These are phyloP conservation scores for Lithophane leautieri DNA, from an alignment of 2,888 invertebrate species.

Conservation along the genomic window DNA sequence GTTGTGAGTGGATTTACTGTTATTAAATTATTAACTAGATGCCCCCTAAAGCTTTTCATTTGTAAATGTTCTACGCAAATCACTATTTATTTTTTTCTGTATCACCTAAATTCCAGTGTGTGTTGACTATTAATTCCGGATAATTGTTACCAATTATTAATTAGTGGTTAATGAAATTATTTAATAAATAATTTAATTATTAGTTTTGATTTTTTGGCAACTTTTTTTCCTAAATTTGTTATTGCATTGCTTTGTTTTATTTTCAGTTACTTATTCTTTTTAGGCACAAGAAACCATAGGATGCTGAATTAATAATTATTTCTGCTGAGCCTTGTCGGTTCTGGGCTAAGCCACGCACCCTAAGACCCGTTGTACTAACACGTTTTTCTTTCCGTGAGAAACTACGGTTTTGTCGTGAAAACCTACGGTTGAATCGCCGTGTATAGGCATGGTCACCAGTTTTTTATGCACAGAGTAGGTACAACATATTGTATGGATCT, in stretches of 20 bases:
- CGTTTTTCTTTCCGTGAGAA: not conserved
- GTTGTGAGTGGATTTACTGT: slow-evolving; percentile 83
- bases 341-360: not conserved
- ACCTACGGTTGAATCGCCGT: not conserved
- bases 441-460: not conserved
- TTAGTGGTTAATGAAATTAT: slow-evolving; percentile 65
- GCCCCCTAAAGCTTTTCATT: slow-evolving; percentile 75
- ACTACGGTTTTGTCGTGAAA: not conserved
- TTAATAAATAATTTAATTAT: slow-evolving; percentile 67
- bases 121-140: slow-evolving; percentile 54
- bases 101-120: slow-evolving; percentile 53
- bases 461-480: too few species aligned
- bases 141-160: slow-evolving; percentile 76
- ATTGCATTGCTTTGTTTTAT: not conserved
- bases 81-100: slow-evolving; percentile 68
- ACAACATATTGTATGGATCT: not conserved
- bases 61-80: slow-evolving; percentile 72
- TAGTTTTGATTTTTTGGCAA: slow-evolving; percentile 30
- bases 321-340: not conserved
- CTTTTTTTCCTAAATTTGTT: slow-evolving; percentile 1
- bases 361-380: not conserved
- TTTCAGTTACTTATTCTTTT: not conserved
- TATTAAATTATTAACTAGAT: slow-evolving; percentile 87
- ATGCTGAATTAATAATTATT: not conserved
- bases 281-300: not conserved